Percentiles rank a stretch among this genome's conserved stretches.
Conservation (phyloP, 2,797 vertebrate genomes). For the Tangara arthus region DNA sequence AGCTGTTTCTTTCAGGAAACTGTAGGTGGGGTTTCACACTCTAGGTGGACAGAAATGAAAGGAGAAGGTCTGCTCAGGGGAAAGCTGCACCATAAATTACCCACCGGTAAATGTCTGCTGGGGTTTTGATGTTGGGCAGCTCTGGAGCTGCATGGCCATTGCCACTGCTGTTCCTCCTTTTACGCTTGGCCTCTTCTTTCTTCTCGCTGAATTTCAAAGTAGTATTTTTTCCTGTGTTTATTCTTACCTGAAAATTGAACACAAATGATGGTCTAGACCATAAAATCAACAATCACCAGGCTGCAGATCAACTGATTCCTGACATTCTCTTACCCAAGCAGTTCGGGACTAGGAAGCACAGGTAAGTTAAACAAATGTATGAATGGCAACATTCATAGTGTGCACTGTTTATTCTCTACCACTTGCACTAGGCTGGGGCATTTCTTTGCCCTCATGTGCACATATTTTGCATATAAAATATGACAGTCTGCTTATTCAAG, state of each 20-base stretch:
- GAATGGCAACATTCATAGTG: background rate
- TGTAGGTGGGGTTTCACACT: background rate
- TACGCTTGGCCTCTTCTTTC: slow-evolving; percentile 92
- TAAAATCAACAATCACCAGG: slow-evolving; percentile 2
- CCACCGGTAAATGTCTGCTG: slow-evolving; percentile 93
- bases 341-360: background rate
- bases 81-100: background rate
- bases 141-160: slow-evolving; percentile 84
- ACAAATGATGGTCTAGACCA: slow-evolving; percentile 19
- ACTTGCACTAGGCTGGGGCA: background rate
- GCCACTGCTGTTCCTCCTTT: slow-evolving; percentile 86
- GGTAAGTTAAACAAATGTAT: background rate
- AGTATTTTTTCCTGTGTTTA: slow-evolving; percentile 98
- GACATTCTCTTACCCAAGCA: background rate
- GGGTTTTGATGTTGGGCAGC: slow-evolving; percentile 85
- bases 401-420: background rate
- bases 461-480: background rate
- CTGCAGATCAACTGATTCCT: background rate
- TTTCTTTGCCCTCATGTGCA: background rate
- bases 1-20: background rate
- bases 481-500: background rate
- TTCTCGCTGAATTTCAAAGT: slow-evolving; percentile 96
- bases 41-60: background rate
- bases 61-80: background rate
- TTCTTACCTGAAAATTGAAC: slow-evolving; percentile 85